phyloP scores from a whole-genome alignment of 2,113 vertebrate genomes.

The Laterallus jamaicensis region DNA sequence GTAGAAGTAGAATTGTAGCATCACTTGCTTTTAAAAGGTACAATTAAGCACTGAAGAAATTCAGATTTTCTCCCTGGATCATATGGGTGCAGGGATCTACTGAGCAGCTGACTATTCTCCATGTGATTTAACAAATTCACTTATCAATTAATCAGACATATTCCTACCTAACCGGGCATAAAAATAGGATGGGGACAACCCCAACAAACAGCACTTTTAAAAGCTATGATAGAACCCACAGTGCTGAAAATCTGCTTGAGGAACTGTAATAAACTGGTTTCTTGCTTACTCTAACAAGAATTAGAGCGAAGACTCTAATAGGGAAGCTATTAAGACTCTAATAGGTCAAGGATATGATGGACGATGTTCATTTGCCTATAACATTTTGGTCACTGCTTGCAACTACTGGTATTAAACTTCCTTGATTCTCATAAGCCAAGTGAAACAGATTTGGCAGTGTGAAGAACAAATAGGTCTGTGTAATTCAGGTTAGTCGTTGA shows the following conservation, averaged over 20 bases:
- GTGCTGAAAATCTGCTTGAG: constrained; percentile 50
- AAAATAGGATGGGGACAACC: background rate
- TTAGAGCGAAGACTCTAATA: background rate
- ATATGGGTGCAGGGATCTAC: background rate
- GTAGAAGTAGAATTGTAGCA: background rate
- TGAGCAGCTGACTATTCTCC: background rate
- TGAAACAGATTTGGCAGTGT: background rate
- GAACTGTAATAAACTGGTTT: background rate
- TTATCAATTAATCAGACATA: background rate
- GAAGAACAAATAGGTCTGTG: background rate
- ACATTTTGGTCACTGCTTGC: background rate
- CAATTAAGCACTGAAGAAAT: background rate
- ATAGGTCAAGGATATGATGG: background rate
- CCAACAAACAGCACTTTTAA: background rate
- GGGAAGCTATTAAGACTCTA: background rate
- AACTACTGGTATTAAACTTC: constrained; percentile 61
- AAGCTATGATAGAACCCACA: constrained; percentile 20
- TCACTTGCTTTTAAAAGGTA: background rate
- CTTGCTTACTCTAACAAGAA: background rate
- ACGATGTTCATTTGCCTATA: background rate
- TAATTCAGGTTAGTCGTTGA: background rate
- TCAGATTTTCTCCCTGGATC: background rate
- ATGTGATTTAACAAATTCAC: background rate
- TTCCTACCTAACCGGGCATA: background rate
- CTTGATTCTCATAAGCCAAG: constrained; percentile 58